These are phyloP conservation scores for Coracias cyanogaster DNA, from an alignment of 2,797 vertebrate species.

Conservation along the genomic window DNA sequence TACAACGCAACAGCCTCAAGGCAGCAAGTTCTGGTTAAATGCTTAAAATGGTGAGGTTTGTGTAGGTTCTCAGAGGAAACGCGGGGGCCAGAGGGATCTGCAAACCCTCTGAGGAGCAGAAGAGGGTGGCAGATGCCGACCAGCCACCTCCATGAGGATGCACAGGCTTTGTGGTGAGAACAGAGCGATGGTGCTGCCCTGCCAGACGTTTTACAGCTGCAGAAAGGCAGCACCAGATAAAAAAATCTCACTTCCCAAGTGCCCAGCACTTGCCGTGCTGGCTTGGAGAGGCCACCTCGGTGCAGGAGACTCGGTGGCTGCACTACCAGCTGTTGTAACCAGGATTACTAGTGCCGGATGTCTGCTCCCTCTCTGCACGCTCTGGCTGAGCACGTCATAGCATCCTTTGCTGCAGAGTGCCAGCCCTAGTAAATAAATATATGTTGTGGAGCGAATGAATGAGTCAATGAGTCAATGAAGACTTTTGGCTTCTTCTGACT, in stretches of 20 bases:
- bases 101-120: background rate
- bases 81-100: background rate
- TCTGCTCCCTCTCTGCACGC: background rate
- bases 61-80: background rate
- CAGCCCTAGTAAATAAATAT: background rate
- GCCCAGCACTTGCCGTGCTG: rapidly evolving
- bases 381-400: background rate
- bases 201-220: background rate
- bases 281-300: background rate
- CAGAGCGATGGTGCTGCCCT: background rate
- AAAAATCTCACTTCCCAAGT: background rate
- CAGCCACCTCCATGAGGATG: background rate
- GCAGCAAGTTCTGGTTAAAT: background rate
- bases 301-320: rapidly evolving
- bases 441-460: background rate
- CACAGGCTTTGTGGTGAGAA: rapidly evolving
- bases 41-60: background rate
- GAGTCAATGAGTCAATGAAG: conserved; percentile 11
- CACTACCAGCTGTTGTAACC: background rate
- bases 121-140: background rate
- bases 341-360: background rate
- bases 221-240: background rate
- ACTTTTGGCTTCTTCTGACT: conserved; percentile 45
- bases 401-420: background rate
- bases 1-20: background rate